phyloP scores from a whole-genome alignment of 2,888 invertebrate species.

The Dexiosoma caninum region DNA sequence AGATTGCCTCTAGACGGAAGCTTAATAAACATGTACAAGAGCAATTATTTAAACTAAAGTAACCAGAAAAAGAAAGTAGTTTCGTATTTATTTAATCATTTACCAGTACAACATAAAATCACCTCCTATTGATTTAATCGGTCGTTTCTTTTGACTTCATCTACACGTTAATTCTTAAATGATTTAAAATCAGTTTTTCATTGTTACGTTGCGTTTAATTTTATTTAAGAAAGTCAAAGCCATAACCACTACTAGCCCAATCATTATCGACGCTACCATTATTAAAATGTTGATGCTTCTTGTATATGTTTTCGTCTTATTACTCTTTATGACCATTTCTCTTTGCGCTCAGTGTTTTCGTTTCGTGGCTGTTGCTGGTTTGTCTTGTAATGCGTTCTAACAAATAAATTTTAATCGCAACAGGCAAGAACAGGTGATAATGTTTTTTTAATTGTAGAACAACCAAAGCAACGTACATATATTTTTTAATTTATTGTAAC shows the following conservation, averaged over 20 bases:
- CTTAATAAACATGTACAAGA: not conserved
- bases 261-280: not conserved
- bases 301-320: not conserved
- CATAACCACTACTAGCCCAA: conserved; percentile 1
- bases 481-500: not conserved
- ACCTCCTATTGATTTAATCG: conserved; percentile 25
- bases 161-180: not conserved
- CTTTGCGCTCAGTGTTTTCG: not conserved
- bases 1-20: not conserved
- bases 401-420: not conserved
- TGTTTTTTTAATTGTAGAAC: not conserved
- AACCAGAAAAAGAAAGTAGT: conserved; percentile 39
- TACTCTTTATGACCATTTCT: not conserved
- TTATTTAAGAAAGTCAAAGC: conserved; percentile 26
- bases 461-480: not conserved
- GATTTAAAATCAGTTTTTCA: conserved; percentile 9
- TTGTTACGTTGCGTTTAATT: conserved; percentile 12
- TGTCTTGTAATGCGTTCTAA: not conserved
- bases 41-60: not conserved
- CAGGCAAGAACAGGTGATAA: not conserved
- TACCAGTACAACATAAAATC: not conserved
- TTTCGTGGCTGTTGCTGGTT: not conserved
- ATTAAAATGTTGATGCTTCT: not conserved
- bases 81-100: conserved; percentile 23
- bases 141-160: conserved; percentile 18